Base-by-base conservation (phyloP, 2,113 vertebrate species). In the Dipodomys stephensi region DNA sequence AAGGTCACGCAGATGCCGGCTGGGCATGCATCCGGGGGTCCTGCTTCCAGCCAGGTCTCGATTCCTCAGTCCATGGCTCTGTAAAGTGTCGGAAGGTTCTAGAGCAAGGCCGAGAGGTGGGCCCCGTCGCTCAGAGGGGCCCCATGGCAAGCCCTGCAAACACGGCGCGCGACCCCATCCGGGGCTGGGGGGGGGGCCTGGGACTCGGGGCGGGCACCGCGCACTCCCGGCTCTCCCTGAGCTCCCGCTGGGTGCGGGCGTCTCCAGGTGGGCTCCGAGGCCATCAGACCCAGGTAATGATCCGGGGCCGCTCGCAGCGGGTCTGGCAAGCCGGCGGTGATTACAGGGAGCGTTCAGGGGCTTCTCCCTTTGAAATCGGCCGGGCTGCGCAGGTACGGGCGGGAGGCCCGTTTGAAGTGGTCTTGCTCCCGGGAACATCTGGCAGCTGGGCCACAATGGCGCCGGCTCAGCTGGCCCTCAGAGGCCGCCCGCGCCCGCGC, bases 301-400 rank as follows among this genome's bases (percentile, higher is more conserved):
- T 49, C 0, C 1, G 81, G 65, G 78, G 82, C 90, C 49, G 71
- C 71, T 60, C 0, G 2, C 49, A 1, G 25, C 5, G 4, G 53
- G 25, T 95, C 88, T 68, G 97, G 96, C 94, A 76, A 78, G 96
- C 25, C 90, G 82, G 69, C 30, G 28, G 88, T 98, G 97, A 98
- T 99, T 98, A 98, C 93, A 98, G 98, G 96, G 97, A 96, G 79
- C 96, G 93, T 89, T 94, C 73, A 57, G 88, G 93, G 96, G 6
- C 94, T 97, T 97, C 95, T 57, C 73, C 94, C 97, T 98, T 98
- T 98, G 98, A 98, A 98, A 98, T 94, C 7, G 95, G 85, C 15
- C 85, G 96, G 97, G 89, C 96, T 83, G 94, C 84, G 87, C 97
- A 97, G 98, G 97, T 97, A 44, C 95, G 84, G 92, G 84, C 97